Percentiles rank a stretch among this genome's conserved stretches.
Evolutionary conservation across 2,113 vertebrate species (phyloP).

Genomic region (Colistium nudipinnis): DNA sequence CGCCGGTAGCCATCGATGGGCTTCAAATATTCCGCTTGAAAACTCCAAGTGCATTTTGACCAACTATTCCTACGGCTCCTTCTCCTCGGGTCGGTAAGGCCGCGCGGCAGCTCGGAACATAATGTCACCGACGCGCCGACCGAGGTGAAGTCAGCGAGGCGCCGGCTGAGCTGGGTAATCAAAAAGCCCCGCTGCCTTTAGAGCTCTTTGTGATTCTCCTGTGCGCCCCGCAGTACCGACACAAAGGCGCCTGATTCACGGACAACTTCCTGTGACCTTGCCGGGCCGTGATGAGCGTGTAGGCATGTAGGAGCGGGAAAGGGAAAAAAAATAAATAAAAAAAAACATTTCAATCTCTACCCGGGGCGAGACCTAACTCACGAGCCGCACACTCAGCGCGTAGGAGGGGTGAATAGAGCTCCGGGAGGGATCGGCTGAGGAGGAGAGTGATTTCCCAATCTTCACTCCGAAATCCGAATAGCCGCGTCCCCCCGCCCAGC

Average conservation of each 20-base stretch:
- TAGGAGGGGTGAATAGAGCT: slow-evolving; percentile 40
- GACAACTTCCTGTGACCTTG: slow-evolving; percentile 38
- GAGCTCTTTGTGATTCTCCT: slow-evolving; percentile 19
- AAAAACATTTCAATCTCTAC: too few relatives aligned
- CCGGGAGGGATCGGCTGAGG: slow-evolving; percentile 16
- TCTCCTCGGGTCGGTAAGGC: not conserved
- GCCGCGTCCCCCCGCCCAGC: slow-evolving; percentile 47
- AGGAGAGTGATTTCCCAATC: slow-evolving; percentile 11
- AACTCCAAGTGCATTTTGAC: not conserved
- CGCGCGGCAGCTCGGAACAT: not conserved
- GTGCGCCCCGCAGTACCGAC: slow-evolving; percentile 6
- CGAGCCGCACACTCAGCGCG: slow-evolving; percentile 14
- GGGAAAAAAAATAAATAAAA: too few relatives aligned
- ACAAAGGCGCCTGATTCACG: slow-evolving; percentile 33
- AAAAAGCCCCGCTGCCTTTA: not conserved
- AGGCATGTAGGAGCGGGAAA: not conserved
- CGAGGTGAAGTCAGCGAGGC: slow-evolving; percentile 18
- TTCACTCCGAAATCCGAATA: slow-evolving; percentile 41
- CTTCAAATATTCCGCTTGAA: too few relatives aligned
- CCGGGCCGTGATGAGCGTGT: not conserved
- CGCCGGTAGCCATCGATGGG: too few relatives aligned
- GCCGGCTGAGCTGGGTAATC: slow-evolving; percentile 9
- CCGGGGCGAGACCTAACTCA: slow-evolving; percentile 20
- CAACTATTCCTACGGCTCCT: not conserved
- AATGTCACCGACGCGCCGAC: too few relatives aligned